These are phyloP conservation scores for Iselma pallidipennis DNA, from an alignment of 2,888 invertebrate genomes.

Conservation along the genomic window DNA sequence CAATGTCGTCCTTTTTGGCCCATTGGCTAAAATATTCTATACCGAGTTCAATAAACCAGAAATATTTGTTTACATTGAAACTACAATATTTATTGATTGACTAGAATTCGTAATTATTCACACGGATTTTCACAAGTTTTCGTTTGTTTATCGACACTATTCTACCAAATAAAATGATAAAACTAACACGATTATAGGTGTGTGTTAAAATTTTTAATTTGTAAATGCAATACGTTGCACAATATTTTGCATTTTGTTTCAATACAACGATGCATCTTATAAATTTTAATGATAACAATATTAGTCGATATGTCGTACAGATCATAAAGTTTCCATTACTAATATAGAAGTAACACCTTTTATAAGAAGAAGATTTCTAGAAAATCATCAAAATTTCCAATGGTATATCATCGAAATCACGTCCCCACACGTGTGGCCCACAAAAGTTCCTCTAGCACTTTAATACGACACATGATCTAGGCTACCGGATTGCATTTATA, in stretches of 20 bases:
- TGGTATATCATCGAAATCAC: background rate
- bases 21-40: constrained; percentile 20
- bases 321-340: background rate
- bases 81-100: too few relatives aligned
- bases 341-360: too few relatives aligned
- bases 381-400: background rate
- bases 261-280: background rate
- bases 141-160: too few relatives aligned
- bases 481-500: constrained; percentile 13
- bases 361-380: background rate
- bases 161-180: too few relatives aligned
- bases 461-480: constrained; percentile 16
- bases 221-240: background rate
- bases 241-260: background rate
- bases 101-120: background rate
- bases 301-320: background rate
- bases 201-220: too few relatives aligned
- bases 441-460: background rate
- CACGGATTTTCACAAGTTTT: background rate
- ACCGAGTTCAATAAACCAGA: constrained; percentile 21
- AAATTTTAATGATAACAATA: background rate
- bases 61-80: background rate
- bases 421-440: constrained; percentile 2
- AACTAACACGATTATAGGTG: too few relatives aligned
- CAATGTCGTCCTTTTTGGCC: constrained; percentile 23